Evolutionary conservation across 2,113 vertebrate species (phyloP).

Genomic region (Rhombomys opimus): DNA sequence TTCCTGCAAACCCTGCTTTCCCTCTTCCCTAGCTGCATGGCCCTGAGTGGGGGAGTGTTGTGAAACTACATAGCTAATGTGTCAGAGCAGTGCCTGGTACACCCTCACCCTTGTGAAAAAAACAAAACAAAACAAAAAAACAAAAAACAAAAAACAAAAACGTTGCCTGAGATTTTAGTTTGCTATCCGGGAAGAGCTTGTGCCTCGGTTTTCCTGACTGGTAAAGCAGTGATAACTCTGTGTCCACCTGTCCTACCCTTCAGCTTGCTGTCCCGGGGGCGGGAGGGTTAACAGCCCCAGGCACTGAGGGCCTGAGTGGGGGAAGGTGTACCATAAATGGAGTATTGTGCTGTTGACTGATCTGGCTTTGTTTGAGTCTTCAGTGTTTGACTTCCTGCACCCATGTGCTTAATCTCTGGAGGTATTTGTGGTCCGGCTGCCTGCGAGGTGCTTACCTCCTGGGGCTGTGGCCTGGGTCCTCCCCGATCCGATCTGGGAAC

Average conservation of each 20-base stretch:
- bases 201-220: slow-evolving; percentile 25
- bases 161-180: not conserved
- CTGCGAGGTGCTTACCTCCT: not conserved
- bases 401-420: slow-evolving; percentile 43
- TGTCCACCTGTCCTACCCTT: not conserved
- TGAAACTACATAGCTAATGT: not conserved
- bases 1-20: slow-evolving; percentile 1
- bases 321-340: slow-evolving; percentile 68
- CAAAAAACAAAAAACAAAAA: not conserved
- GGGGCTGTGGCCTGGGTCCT: not conserved
- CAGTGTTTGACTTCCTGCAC: slow-evolving; percentile 72
- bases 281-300: slow-evolving; percentile 63
- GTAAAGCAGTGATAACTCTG: not conserved
- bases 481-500: not conserved
- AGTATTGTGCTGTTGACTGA: slow-evolving; percentile 72
- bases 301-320: slow-evolving; percentile 51
- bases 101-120: not conserved
- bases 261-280: not conserved
- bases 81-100: not conserved
- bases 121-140: not conserved
- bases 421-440: not conserved
- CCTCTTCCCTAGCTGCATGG: not conserved
- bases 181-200: not conserved
- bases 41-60: not conserved
- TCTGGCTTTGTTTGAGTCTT: slow-evolving; percentile 76